Evolutionary conservation across 1,140 invertebrate species (phyloP), one percentile per base, ranked within the genome.

Genomic region (Araneus ventricosus): DNA sequence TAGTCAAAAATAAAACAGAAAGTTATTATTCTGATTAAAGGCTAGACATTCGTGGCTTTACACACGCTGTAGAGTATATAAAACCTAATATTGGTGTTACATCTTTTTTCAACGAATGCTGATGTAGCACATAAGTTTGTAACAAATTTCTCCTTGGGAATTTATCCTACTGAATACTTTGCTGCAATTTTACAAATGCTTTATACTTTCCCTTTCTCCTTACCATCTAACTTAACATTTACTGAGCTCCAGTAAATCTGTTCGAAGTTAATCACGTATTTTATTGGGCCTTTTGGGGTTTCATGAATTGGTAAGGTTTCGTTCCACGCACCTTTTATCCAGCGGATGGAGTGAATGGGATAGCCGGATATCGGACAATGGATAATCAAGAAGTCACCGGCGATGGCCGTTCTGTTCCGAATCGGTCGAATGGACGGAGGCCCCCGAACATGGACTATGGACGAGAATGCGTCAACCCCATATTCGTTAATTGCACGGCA

Each of bases 381-480:
- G 24, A 93, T 30, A 84, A 94, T 89, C 37, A 85, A 75, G 61
- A 59, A 57, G 27, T 89, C 61, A 7, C 93, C 86, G 20, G 90
- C 89, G 8, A 93, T 61, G 22, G 79, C 90, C 22, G 94, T 94
- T 75, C 85, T 59, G 61, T 94, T 93, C 37, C 70, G 93, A n/a
- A 94, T 94, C n/a, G 94, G 93, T n/a, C 95, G 95, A 59, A 96
- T 95, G 90, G 94, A 95, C 0, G 95, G 95, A 20, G 95, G 94
- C 80, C 95, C 96, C 95, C 94, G 80, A 91, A 94, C 87, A n/a
- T 93, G 90, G 24, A 93, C 88, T 17, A 95, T 52, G 90, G 94
- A 94, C 10, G 94, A 93, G 85, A 95, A 94, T 14, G 93, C 88
- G 7, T 94, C 95, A 17, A 90, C 84, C 17, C 96, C 96, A 22